Evolutionary conservation across 1,140 invertebrate species (phyloP), one percentile per base, ranked within the genome.

Genomic region (Triops longicaudatus): DNA sequence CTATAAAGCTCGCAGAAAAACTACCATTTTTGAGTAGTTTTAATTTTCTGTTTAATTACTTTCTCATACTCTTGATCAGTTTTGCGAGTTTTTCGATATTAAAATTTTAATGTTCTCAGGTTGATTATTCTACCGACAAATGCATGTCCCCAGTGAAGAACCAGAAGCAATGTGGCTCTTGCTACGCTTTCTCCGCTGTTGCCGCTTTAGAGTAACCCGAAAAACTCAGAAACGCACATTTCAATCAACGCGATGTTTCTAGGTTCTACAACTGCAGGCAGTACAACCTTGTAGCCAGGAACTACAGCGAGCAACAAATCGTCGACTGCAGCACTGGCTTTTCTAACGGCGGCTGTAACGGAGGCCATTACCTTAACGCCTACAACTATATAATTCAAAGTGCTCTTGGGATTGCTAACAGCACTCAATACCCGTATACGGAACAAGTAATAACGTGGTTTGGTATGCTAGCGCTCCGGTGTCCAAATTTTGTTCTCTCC

Each of bases 231-330:
- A n/a, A 1, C 11, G 5, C 26, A 41, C 5, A 73, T n/a, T 73
- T 17, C 5, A 17, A 17, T 26, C 17, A 27, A 28, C 14, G 14
- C 10, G 73, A 6, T 72, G 2, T 72, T 72, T 72, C n/a, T 27
- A 72, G 26, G 26, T 72, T 27, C 9, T 27, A 72, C 71, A 27
- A 72, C 9, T 72, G 71, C 22, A 2, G 26, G 22, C 2, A 26
- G 9, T 26, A 26, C 26, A 27, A 22, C 71, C 71, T 26, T 2
- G 22, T 72, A 2, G 26, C 71, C 26, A 2, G 2, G 2, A 73
- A 5, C 17, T 28, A 73, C 27, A 73, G 73, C 37, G 73, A 73
- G n/a, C 73, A 73, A 41, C 73, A 73, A 41, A 73, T 73, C 26
- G 73, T 73, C 73, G 73, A 73, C 37, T 73, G 73, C 26, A 73